Percentiles rank a stretch among this genome's conserved stretches.
phyloP scores from a whole-genome alignment of 2,888 invertebrate genomes.

The Herminia tarsipennalis region DNA sequence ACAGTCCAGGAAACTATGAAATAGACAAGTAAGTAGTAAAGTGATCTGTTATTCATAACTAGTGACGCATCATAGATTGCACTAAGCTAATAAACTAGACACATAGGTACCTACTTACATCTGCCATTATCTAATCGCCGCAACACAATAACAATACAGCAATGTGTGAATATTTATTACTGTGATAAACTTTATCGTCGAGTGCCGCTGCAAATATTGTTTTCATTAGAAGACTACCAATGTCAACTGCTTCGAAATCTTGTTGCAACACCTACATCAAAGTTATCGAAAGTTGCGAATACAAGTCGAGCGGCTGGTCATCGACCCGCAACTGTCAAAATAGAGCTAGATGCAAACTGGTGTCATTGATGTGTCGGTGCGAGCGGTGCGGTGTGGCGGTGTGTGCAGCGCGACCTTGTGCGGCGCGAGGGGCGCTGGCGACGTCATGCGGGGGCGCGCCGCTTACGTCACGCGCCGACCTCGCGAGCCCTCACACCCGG shows the following conservation, averaged over 20 bases:
- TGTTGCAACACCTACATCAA: background rate
- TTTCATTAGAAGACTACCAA: conserved; percentile 1
- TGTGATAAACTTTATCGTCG: background rate
- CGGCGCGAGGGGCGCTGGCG: conserved; percentile 65
- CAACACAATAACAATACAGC: conserved; percentile 24
- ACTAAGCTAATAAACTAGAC: conserved; percentile 20
- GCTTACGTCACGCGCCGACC: conserved; percentile 86
- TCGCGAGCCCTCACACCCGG: conserved; percentile 87
- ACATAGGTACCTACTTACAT: background rate
- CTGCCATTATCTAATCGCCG: conserved; percentile 22
- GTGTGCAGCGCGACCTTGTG: conserved; percentile 70
- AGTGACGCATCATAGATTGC: conserved; percentile 23
- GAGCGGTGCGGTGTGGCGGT: conserved; percentile 41
- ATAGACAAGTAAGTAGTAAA: background rate
- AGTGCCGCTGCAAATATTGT: background rate
- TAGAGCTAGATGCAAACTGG: conserved; percentile 54
- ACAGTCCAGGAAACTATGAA: no score
- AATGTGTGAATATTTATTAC: conserved; percentile 8
- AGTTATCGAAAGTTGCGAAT: conserved; percentile 31
- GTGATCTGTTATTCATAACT: conserved; percentile 3
- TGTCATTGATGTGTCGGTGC: conserved; percentile 50
- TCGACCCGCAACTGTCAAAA: conserved; percentile 64
- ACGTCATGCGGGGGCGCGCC: conserved; percentile 85
- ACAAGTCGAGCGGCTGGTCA: conserved; percentile 47
- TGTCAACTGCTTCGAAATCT: conserved; percentile 2